These are phyloP conservation scores for Cichlasoma orientale DNA, from an alignment of 2,797 vertebrate genomes.

Conservation along the genomic window DNA sequence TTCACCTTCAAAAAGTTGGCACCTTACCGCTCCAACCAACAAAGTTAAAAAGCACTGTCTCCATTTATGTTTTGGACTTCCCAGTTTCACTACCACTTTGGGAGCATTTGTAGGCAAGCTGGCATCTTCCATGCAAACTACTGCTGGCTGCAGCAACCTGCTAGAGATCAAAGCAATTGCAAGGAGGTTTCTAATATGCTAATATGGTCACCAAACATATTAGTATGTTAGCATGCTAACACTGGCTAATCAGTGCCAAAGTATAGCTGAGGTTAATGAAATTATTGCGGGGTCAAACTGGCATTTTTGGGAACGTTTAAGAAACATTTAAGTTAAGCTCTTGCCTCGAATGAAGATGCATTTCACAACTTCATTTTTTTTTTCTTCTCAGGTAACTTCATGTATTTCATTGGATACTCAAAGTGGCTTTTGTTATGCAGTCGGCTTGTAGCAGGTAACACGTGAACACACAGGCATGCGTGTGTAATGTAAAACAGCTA, in stretches of 20 bases:
- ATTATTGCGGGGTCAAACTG: neutral
- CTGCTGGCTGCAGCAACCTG: neutral
- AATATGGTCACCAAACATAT: neutral
- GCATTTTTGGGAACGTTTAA: neutral
- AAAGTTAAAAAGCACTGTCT: too few species aligned
- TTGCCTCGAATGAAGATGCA: neutral
- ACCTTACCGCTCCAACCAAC: too few species aligned
- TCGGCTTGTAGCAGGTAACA: slow-evolving; percentile 85
- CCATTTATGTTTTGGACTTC: too few species aligned
- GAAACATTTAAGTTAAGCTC: neutral
- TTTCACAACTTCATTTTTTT: neutral
- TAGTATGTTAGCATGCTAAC: neutral
- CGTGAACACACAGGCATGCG: neutral
- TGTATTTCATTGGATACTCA: slow-evolving; percentile 88
- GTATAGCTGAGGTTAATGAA: neutral
- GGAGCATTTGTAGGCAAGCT: too few species aligned
- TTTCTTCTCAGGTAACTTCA: slow-evolving; percentile 82
- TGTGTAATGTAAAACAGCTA: neutral
- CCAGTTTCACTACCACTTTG: too few species aligned
- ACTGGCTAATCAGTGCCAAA: neutral
- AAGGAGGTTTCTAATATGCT: neutral
- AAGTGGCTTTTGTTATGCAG: slow-evolving; percentile 87
- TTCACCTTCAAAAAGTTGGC: neutral
- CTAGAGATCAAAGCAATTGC: neutral
- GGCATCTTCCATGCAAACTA: neutral